phyloP scores from a whole-genome alignment of 53 echinoderm and acorn worm genomes.

The Apostichopus leukothele region DNA sequence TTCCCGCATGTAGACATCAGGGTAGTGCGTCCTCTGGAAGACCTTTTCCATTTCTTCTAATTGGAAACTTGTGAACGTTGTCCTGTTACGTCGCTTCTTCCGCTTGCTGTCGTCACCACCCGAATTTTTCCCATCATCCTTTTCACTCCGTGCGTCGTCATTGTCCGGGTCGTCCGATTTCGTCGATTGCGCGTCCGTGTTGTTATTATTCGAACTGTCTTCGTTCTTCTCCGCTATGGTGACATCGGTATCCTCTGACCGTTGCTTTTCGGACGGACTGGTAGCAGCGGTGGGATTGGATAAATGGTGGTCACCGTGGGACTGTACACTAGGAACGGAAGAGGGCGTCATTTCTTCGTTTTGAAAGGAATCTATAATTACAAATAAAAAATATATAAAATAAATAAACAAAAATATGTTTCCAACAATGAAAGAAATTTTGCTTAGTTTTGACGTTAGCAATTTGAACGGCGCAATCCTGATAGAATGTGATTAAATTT shows the following conservation, averaged over 20 bases:
- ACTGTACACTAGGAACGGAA: slow-evolving; percentile 45
- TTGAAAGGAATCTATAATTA: slow-evolving; percentile 51
- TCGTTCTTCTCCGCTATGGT: slow-evolving; percentile 20
- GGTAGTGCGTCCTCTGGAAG: slow-evolving; percentile 97
- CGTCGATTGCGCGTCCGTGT: slow-evolving; percentile 58
- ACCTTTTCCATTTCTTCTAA: slow-evolving; percentile 98
- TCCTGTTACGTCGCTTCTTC: slow-evolving; percentile 95
- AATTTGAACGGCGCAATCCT: no score
- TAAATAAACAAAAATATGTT: neutral
- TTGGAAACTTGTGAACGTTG: slow-evolving; percentile 98
- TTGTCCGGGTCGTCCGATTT: slow-evolving; percentile 74
- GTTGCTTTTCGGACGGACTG: slow-evolving; percentile 53
- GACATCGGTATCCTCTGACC: slow-evolving; percentile 41
- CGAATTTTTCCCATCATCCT: slow-evolving; percentile 75
- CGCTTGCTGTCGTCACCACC: slow-evolving; percentile 84
- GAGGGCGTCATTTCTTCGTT: slow-evolving; percentile 90
- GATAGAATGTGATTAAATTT: no score
- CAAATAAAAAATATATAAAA: neutral
- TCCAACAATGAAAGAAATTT: no score
- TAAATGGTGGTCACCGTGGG: slow-evolving; percentile 37
- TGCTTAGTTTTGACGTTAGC: no score
- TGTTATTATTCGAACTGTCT: slow-evolving; percentile 47
- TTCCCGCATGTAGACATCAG: slow-evolving; percentile 95
- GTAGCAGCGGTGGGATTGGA: slow-evolving; percentile 40
- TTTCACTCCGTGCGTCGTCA: slow-evolving; percentile 65